A percentile compares a stretch with the other conserved stretches of the same genome.
Evolutionary conservation across 2,888 invertebrate genomes (phyloP).

Genomic region (Heliconius cydno): DNA sequence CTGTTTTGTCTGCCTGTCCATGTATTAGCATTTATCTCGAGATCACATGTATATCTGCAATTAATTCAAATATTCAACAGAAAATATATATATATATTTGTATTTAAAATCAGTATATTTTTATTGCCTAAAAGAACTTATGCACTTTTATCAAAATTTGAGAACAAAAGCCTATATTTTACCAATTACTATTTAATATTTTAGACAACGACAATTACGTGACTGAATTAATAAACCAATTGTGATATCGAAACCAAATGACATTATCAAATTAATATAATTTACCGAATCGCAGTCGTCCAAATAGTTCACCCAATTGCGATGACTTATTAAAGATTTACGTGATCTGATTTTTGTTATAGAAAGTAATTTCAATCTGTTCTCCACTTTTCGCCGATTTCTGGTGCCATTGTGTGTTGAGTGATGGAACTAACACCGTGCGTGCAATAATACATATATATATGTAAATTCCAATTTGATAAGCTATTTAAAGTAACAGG

Average conservation of each 20-base stretch:
- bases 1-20: too few relatives aligned
- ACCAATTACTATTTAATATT: neutral
- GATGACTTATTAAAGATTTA: conserved; percentile 16
- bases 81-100: too few relatives aligned
- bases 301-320: conserved; percentile 1
- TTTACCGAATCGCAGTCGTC: neutral
- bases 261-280: conserved; percentile 21
- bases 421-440: too few relatives aligned
- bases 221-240: neutral
- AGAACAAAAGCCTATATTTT: neutral
- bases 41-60: too few relatives aligned
- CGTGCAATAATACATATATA: too few relatives aligned
- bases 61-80: too few relatives aligned
- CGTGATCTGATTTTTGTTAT: neutral
- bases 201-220: neutral
- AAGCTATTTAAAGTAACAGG: too few relatives aligned
- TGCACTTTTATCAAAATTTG: neutral
- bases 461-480: too few relatives aligned
- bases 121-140: neutral
- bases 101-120: too few relatives aligned
- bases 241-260: neutral
- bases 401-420: too few relatives aligned
- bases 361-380: neutral
- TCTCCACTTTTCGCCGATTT: too few relatives aligned
- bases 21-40: too few relatives aligned